phyloP scores from a whole-genome alignment of 2,797 vertebrate species.

The Psittacula derbiana region DNA sequence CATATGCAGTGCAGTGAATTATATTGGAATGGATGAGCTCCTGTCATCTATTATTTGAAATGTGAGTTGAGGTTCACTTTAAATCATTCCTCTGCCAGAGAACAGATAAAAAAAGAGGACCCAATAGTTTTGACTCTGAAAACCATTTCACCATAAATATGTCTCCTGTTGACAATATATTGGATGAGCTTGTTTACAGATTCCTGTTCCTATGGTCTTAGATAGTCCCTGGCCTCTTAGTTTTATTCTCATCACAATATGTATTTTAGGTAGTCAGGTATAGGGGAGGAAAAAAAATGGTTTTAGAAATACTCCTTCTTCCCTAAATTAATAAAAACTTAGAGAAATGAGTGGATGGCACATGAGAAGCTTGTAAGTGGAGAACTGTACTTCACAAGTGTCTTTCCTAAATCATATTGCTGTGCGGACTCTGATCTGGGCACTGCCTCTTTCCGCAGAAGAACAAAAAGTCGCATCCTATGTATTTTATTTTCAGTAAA shows the following conservation, averaged over 20 bases:
- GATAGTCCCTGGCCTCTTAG: background rate
- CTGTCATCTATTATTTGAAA: conserved; percentile 59
- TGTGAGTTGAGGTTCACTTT: conserved; percentile 37
- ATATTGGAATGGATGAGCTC: conserved; percentile 50
- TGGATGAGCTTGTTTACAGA: conserved; percentile 32
- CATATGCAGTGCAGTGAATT: conserved; percentile 44
- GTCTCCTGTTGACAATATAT: conserved; percentile 35
- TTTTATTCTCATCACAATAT: conserved; percentile 7
- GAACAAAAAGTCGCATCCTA: background rate
- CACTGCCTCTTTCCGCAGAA: background rate
- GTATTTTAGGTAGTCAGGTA: background rate
- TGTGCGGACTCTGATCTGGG: background rate
- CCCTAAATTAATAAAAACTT: background rate
- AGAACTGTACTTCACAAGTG: background rate
- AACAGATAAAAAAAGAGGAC: conserved; percentile 25
- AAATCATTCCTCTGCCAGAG: conserved; percentile 34
- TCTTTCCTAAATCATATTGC: background rate
- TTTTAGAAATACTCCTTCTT: background rate
- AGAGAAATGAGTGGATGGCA: background rate
- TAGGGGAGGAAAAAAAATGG: background rate
- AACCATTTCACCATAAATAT: conserved; percentile 45
- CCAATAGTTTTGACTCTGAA: conserved; percentile 19
- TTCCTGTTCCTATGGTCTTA: background rate
- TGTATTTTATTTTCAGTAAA: background rate
- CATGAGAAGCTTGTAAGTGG: background rate